These are phyloP conservation scores for Caenorhabditis remanei DNA, from an alignment of 1,140 invertebrate genomes.

Conservation along the genomic window DNA sequence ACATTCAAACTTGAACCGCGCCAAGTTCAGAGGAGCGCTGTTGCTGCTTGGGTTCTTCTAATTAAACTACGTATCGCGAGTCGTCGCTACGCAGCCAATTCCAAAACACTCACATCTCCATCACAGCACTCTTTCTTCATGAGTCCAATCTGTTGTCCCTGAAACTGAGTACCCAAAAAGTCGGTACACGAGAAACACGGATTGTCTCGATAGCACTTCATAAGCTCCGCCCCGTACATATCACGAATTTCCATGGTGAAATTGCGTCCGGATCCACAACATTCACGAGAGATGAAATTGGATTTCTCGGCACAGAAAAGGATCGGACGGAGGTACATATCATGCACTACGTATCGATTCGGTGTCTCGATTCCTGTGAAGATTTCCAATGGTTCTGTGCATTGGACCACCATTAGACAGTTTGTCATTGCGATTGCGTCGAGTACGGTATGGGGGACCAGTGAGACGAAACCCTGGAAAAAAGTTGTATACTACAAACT, in stretches of 20 bases:
- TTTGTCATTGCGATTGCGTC: background rate
- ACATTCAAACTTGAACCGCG: too few relatives aligned
- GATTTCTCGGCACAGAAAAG: conserved; percentile 18
- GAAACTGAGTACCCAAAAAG: background rate
- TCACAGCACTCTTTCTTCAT: conserved; percentile 3
- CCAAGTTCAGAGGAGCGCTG: too few relatives aligned
- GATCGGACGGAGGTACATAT: background rate
- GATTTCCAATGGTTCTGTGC: conserved; percentile 15
- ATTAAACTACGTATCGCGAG: too few relatives aligned
- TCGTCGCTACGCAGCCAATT: too few relatives aligned
- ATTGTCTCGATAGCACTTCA: background rate
- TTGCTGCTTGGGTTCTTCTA: too few relatives aligned
- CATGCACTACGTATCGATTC: conserved; percentile 2
- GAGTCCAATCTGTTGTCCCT: background rate
- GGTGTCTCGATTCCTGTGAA: conserved; percentile 13
- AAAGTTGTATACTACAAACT: background rate
- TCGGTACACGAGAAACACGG: background rate
- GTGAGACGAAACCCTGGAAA: background rate
- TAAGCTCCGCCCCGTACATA: background rate
- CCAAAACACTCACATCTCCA: background rate
- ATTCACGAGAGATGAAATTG: background rate
- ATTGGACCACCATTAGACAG: conserved; percentile 6
- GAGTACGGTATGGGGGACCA: background rate
- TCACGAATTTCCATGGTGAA: background rate
- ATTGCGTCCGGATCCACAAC: background rate